Evolutionary conservation across 2,113 vertebrate species (phyloP), one percentile per base, ranked within the genome.

Genomic region (Phainopepla nitens): DNA sequence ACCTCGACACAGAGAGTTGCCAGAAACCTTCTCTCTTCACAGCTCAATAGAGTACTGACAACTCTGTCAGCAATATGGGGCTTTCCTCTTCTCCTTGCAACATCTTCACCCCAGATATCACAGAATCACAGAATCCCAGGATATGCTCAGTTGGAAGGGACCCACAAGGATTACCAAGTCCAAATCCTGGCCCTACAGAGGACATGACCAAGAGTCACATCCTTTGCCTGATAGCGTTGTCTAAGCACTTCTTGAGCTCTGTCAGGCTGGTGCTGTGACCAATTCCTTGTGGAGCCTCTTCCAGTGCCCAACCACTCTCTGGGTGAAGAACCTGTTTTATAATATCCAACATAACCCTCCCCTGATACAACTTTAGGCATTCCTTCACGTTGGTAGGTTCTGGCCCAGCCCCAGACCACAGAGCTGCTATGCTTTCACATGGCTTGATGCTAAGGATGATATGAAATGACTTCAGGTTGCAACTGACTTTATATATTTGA

Each of bases 1-100:
- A 12, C 18, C 61, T 81, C 0, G 0, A n/a, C 41, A 39, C 3
- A 0, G 3, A 51, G 21, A 69, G 18, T 8, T 83, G 64, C 64
- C 36, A 73, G 84, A 28, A 81, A 8, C 6, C n/a, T n/a, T 39
- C 45, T 78, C 65, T 68, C 54, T 65, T 65, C 72, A 65, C 0
- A 1, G 53, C 49, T 72, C 71, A 49, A 27, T 1, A 36, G 36
- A 56, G 31, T 54, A 12, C 58, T 49, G 66, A 45, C 24, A 50
- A 7, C 33, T 68, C 23, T 20, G 31, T 13, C 77, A 69, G 31
- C 31, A 65, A 11, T 2, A 31, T 2, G 28, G 29, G 27, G 6
- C 8, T 89, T 81, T 66, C 23, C 42, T 70, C 36, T 54, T 19
- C 22, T 76, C 22, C 21, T 80, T 44, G 28, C 8, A 36, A 13